A percentile compares a stretch with the other conserved stretches of the same genome.
These are phyloP conservation scores for Zapus hudsonius DNA, from an alignment of 2,113 vertebrate genomes.

Conservation along the genomic window DNA sequence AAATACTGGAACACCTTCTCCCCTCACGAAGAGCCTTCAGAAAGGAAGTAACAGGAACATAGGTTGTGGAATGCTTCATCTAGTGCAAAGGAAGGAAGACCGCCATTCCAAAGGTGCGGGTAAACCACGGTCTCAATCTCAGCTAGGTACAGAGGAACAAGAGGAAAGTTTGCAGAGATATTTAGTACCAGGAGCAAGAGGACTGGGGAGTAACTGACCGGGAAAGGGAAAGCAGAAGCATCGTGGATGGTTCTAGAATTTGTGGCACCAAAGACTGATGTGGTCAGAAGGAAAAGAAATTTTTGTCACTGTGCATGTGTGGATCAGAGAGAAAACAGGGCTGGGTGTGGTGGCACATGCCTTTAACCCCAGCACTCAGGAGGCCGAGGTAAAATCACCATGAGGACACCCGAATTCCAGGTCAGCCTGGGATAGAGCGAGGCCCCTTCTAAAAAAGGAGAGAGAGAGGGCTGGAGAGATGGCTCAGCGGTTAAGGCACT, in stretches of 20 bases:
- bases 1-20: background rate
- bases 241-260: background rate
- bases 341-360: too few species aligned
- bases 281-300: background rate
- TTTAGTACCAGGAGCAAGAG: background rate
- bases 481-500: too few species aligned
- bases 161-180: slow-evolving; percentile 26
- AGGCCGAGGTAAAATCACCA: too few species aligned
- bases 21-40: background rate
- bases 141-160: background rate
- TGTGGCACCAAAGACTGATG: background rate
- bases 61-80: background rate
- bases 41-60: slow-evolving; percentile 10
- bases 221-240: background rate
- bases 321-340: background rate
- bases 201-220: background rate
- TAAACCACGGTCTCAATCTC: background rate
- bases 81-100: background rate
- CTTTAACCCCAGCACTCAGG: too few species aligned
- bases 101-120: background rate
- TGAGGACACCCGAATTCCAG: too few species aligned
- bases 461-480: too few species aligned
- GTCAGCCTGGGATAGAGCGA: too few species aligned
- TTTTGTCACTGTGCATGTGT: background rate
- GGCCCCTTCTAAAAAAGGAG: too few species aligned